A percentile compares a stretch with the other conserved stretches of the same genome.
Evolutionary conservation across 2,113 vertebrate genomes (phyloP).

Genomic region (Hiodon tergisus): DNA sequence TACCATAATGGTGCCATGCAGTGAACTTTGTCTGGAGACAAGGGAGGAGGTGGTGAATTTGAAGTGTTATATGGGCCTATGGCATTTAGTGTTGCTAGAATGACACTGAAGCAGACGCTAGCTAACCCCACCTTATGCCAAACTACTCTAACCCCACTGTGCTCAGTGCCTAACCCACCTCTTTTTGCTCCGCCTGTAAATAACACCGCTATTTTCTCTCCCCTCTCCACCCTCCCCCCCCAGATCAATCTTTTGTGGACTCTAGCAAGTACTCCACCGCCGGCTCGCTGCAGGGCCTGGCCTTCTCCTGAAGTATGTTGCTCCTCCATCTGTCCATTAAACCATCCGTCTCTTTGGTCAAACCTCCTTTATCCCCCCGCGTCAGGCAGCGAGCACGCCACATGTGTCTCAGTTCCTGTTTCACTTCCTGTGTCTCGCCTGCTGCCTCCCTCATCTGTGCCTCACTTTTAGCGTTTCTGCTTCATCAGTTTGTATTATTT

Average conservation of each 20-base stretch:
- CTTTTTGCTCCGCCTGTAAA: slow-evolving; percentile 12
- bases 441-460: slow-evolving; percentile 39
- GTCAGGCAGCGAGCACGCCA: slow-evolving; percentile 38
- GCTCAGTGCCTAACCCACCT: slow-evolving; percentile 7
- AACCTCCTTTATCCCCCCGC: slow-evolving; percentile 28
- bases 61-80: neutral
- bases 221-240: slow-evolving; percentile 60
- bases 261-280: slow-evolving; percentile 86
- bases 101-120: neutral
- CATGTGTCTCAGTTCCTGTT: slow-evolving; percentile 64
- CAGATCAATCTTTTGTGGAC: slow-evolving; percentile 89
- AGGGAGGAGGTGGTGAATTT: neutral
- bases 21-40: neutral
- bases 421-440: slow-evolving; percentile 56
- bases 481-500: neutral
- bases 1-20: neutral
- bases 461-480: neutral
- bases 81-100: neutral
- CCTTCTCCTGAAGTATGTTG: slow-evolving; percentile 90
- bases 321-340: slow-evolving; percentile 51
- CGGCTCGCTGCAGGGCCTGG: slow-evolving; percentile 83
- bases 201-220: slow-evolving; percentile 48
- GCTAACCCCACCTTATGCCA: neutral
- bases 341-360: slow-evolving; percentile 30
- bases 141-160: slow-evolving; percentile 3